Base-by-base conservation (phyloP, 2,888 invertebrate genomes). In the Embidobia sp. region DNA sequence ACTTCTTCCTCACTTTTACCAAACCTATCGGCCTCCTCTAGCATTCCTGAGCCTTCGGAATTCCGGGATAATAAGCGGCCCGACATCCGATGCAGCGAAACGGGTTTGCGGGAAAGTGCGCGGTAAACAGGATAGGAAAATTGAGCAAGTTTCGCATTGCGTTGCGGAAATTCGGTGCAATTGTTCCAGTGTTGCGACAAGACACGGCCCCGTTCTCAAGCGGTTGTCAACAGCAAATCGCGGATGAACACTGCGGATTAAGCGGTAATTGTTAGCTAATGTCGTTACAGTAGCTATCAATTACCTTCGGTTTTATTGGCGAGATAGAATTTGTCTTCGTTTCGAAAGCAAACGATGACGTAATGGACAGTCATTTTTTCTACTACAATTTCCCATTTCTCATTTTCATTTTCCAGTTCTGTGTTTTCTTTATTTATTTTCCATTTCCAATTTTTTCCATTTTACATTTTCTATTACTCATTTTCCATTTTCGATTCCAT, bases 281-380 rank as follows among this genome's bases (percentile, higher is more conserved):
- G 46, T 66, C 22, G 42, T 66, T 53, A 46, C 53, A 27, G 55
- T 55, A 61, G 48, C 66, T 66, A 66, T 66, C 66, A 66, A 66
- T 66, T 66, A 55, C 46, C 44, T 51, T 5, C 19, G 11, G 18
- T 26, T 27, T 11, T 16, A 35, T 35, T n/a, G 19, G 19, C 29
- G 29, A 49, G 11, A 33, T 33, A 8, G 10, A 11, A 46, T 22
- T 59, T 59, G 29, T 13, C 59, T 42, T n/a, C 8, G n/a, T 11
- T 6, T 35, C 13, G 3, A 11, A 4, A 4, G 29, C 29, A 29
- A 29, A 3, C 3, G 8, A 8, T 29, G 29, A 29, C 13, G 13
- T 35, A 35, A 35, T 35, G 35, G 13, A n/a, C n/a, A n/a, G n/a
- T n/a, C n/a, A n/a, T n/a, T n/a, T n/a, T n/a, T n/a, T n/a, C n/a